phyloP scores from a whole-genome alignment of 2,888 invertebrate species.

The Chalcosyrphus nemorum region DNA sequence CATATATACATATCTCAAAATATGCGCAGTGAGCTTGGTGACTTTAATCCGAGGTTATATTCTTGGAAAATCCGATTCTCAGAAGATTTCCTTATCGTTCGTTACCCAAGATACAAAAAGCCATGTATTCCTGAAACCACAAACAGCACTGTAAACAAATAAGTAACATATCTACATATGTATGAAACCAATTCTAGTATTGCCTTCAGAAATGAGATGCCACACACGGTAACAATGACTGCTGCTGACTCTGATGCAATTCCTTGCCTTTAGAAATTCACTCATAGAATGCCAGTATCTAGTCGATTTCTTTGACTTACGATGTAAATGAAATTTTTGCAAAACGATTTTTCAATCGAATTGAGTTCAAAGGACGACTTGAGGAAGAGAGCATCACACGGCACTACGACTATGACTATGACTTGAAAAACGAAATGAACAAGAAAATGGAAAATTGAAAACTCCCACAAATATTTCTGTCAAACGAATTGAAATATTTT shows the following conservation, averaged over 20 bases:
- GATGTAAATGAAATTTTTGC: slow-evolving; percentile 12
- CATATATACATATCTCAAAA: no score
- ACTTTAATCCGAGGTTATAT: not conserved
- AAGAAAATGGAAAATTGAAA: not conserved
- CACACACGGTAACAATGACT: not conserved
- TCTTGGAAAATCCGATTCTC: not conserved
- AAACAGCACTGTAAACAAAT: not conserved
- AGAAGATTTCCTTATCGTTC: no score
- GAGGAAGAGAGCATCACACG: not conserved
- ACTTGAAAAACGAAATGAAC: not conserved
- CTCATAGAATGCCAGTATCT: slow-evolving; percentile 6
- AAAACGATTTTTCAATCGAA: slow-evolving; percentile 8
- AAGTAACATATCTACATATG: not conserved
- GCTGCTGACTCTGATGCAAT: not conserved
- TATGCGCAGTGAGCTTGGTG: no score
- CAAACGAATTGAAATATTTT: not conserved
- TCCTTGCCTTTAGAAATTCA: not conserved
- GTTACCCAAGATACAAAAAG: not conserved
- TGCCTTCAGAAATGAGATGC: not conserved
- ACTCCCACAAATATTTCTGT: not conserved
- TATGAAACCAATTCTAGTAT: not conserved
- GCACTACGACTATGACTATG: not conserved
- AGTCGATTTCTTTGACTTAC: slow-evolving; percentile 34
- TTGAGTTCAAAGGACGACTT: slow-evolving; percentile 23
- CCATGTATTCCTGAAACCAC: not conserved